Conservation (phyloP, 30 jellyfish, hydroid and myxozoan species). For the Pseudorhiza aurosa region DNA sequence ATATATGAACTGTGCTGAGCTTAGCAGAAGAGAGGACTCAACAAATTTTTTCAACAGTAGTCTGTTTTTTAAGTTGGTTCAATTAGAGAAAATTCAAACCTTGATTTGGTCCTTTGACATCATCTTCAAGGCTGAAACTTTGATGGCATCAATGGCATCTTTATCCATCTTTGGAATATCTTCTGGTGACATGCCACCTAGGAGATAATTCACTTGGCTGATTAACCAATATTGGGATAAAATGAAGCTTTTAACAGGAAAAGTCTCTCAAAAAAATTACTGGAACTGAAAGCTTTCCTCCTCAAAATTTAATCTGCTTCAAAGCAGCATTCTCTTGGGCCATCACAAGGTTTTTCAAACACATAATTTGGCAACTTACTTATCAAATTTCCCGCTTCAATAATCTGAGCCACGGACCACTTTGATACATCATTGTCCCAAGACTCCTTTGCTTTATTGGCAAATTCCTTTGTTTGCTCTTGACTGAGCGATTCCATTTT, state of each 20-base stretch:
- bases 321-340: too few species aligned
- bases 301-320: too few species aligned
- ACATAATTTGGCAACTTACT: conserved; percentile 36
- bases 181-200: conserved; percentile 63
- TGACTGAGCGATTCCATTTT: conserved; percentile 53
- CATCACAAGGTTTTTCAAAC: too few species aligned
- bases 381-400: conserved; percentile 74
- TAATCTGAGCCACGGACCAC: conserved; percentile 76
- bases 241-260: too few species aligned
- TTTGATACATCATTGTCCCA: conserved; percentile 74
- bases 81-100: neutral
- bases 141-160: conserved; percentile 63
- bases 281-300: too few species aligned
- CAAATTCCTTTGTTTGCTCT: conserved; percentile 58
- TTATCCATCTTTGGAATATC: conserved; percentile 57
- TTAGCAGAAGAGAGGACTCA: too few species aligned
- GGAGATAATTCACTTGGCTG: neutral
- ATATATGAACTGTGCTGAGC: too few species aligned
- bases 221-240: too few species aligned
- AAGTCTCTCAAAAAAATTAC: too few species aligned
- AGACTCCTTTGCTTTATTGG: conserved; percentile 73
- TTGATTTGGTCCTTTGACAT: conserved; percentile 65
- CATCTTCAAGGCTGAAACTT: conserved; percentile 25
- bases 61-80: too few species aligned
- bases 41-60: too few species aligned